phyloP scores from a whole-genome alignment of 1,140 invertebrate species.

The Heterodera schachtii region DNA sequence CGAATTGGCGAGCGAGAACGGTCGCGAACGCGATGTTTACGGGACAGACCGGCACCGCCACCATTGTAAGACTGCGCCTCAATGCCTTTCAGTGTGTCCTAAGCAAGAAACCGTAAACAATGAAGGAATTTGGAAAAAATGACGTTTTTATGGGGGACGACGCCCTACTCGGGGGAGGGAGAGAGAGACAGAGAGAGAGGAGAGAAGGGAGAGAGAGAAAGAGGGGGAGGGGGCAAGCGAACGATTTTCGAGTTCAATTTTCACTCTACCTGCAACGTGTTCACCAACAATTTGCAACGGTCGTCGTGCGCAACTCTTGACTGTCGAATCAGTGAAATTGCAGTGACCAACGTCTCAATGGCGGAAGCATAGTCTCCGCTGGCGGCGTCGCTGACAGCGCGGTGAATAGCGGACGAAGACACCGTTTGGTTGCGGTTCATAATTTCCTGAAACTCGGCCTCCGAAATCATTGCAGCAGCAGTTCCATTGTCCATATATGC shows the following conservation, averaged over 20 bases:
- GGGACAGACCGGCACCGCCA: conserved; percentile 47
- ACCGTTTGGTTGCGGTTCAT: conserved; percentile 94
- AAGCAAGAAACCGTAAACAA: too few relatives aligned
- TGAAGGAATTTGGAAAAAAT: too few relatives aligned
- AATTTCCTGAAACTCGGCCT: conserved; percentile 96
- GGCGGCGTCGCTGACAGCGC: conserved; percentile 94
- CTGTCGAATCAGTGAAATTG: conserved; percentile 96
- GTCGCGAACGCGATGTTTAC: conserved; percentile 47
- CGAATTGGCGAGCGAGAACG: conserved; percentile 53
- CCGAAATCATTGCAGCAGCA: conserved; percentile 71
- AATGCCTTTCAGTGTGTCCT: conserved; percentile 95
- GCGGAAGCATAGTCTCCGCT: conserved; percentile 91
- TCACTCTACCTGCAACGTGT: conserved; percentile 44
- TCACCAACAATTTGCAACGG: conserved; percentile 94
- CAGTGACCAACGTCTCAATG: conserved; percentile 95
- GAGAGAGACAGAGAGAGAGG: too few relatives aligned
- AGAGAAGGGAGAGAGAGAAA: too few relatives aligned
- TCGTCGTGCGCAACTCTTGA: conserved; percentile 96
- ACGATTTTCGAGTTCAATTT: conserved; percentile 3
- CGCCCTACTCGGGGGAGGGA: too few relatives aligned
- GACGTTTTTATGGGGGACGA: too few relatives aligned
- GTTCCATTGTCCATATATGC: conserved; percentile 10
- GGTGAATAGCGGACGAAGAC: conserved; percentile 79
- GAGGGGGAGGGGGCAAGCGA: not conserved
- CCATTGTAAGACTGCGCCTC: conserved; percentile 91